phyloP scores from a whole-genome alignment of 2,888 invertebrate species.

The Deroplatys truncata region DNA sequence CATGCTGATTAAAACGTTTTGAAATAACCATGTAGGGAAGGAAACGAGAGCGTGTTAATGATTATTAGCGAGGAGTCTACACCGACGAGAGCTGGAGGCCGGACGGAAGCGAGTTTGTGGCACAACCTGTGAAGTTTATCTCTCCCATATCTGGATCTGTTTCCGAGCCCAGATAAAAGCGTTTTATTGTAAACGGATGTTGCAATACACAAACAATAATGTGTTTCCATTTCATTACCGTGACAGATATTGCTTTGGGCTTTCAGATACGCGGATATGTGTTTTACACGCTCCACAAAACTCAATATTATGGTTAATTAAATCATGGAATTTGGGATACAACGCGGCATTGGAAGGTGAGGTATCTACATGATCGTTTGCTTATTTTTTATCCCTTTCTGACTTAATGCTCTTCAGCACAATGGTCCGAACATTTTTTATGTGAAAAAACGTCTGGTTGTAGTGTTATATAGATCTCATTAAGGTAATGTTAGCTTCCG shows the following conservation, averaged over 20 bases:
- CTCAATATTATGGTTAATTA: background rate
- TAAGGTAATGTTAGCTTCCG: too few species aligned
- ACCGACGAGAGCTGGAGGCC: too few species aligned
- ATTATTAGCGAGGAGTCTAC: too few species aligned
- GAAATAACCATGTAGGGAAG: too few species aligned
- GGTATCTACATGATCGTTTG: background rate
- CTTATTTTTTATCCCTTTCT: background rate
- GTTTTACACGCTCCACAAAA: background rate
- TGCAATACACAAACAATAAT: background rate
- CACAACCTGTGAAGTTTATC: background rate
- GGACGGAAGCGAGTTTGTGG: background rate
- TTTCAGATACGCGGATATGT: background rate
- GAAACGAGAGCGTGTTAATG: too few species aligned
- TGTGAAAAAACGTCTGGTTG: too few species aligned
- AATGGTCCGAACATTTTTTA: too few species aligned
- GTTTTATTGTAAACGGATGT: background rate
- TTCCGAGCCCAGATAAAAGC: background rate
- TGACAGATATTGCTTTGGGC: background rate
- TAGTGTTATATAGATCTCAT: too few species aligned
- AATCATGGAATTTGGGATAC: background rate
- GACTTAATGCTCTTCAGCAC: background rate
- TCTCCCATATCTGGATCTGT: background rate
- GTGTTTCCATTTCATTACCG: background rate
- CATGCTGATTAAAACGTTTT: too few species aligned
- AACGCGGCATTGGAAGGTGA: background rate